A percentile compares a stretch with the other conserved stretches of the same genome.
These are phyloP conservation scores for Psittacus erithacus DNA, from an alignment of 2,113 vertebrate species.

Conservation along the genomic window DNA sequence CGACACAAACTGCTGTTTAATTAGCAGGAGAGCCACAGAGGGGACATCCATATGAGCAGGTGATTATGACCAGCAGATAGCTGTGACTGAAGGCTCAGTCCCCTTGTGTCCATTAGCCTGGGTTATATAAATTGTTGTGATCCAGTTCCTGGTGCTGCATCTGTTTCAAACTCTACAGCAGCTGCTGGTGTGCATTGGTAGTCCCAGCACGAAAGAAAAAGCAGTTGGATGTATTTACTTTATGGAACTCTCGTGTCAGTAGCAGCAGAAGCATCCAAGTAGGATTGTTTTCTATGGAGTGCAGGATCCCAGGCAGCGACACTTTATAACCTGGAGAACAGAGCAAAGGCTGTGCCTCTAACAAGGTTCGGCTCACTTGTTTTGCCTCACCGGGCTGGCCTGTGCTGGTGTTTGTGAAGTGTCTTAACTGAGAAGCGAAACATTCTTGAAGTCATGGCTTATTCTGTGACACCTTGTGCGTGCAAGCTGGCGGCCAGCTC, in stretches of 20 bases:
- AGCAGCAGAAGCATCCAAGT: background rate
- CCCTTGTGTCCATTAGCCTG: background rate
- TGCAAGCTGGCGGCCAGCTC: background rate
- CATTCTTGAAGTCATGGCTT: background rate
- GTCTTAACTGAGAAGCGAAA: background rate
- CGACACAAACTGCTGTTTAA: background rate
- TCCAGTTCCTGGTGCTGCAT: background rate
- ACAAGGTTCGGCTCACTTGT: background rate
- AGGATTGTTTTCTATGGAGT: background rate
- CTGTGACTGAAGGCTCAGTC: background rate
- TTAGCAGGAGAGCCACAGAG: slow-evolving; percentile 8
- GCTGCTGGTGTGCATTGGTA: background rate
- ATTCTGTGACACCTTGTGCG: background rate
- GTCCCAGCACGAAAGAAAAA: slow-evolving; percentile 14
- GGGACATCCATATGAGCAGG: background rate
- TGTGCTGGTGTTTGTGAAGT: background rate
- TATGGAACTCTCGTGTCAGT: background rate
- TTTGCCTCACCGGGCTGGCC: background rate
- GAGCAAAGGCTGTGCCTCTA: background rate
- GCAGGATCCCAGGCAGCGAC: background rate
- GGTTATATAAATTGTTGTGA: slow-evolving; percentile 25
- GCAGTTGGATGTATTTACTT: slow-evolving; percentile 6
- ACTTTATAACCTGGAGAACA: background rate
- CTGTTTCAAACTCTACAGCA: slow-evolving; percentile 37
- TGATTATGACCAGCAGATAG: slow-evolving; percentile 9